Evolutionary conservation across 2,888 invertebrate genomes (phyloP), one percentile per base, ranked within the genome.

Genomic region (Melanargia galathea): DNA sequence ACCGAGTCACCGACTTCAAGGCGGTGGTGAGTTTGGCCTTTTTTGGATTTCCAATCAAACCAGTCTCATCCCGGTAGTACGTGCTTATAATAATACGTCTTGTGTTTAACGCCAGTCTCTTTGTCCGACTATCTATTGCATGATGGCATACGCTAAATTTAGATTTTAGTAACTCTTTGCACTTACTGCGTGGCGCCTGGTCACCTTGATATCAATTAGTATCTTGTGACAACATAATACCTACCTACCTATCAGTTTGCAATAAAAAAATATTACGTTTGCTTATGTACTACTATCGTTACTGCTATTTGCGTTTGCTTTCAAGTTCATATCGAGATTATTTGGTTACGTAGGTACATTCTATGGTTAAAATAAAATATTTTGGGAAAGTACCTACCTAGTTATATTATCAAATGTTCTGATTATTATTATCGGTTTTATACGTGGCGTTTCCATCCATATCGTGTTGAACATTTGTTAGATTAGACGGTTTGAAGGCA

Each of bases 1-100:
- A 84, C 73, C 88, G 90, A 78, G 80, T 86, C 79, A 81, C 88
- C 77, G 87, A 88, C 81, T 88, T 79, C 82, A 89, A 86, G 79
- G 79, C 83, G 87, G 90, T 90, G 87, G 90, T 90, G 85, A 90
- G 90, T 91, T 68, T 67, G 22, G 63, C 33, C 48, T 67, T 67
- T 58, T 60, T 62, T 58, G 62, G 49, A 56, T 69, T 60, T 63
- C 35, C 43, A 55, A 57, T 54, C 38, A 46, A 58, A 48, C 52
- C 11, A 52, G 20, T 52, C 52, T 18, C 51, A 30, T 18, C 35
- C 4, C 20, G 13, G 13, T 52, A 35, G 35, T 20, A 11, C 52
- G 52, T 52, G 20, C n/a, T 30, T 11, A 24, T n/a, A 33, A 8
- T 49, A 8, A n/a, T n/a, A n/a, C n/a, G n/a, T n/a, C 35, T 18